Conservation (phyloP, 2,797 vertebrate genomes). For the Epinephelus awoara region DNA sequence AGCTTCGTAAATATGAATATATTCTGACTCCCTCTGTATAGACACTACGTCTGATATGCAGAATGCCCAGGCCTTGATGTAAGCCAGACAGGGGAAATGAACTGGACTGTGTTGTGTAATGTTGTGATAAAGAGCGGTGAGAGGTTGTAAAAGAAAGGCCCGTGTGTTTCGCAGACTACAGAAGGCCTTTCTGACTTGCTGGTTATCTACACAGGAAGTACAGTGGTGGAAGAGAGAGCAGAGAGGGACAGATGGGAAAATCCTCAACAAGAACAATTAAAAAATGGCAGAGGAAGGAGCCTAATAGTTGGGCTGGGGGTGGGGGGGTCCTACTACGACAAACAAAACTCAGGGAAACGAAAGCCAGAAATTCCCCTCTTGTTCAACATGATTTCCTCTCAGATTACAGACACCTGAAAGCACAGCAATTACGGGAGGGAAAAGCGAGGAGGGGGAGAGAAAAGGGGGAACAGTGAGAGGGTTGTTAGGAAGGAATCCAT, state of each 20-base stretch:
- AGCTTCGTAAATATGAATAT: no score
- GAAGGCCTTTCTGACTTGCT: slow-evolving; percentile 19
- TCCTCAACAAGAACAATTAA: not conserved
- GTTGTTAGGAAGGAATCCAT: slow-evolving; percentile 76
- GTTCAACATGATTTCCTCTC: slow-evolving; percentile 44
- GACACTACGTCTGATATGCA: slow-evolving; percentile 4
- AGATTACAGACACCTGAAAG: slow-evolving; percentile 56
- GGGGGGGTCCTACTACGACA: slow-evolving; percentile 19
- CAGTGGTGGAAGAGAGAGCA: slow-evolving; percentile 2
- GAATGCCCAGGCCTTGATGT: not conserved
- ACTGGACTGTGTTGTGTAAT: slow-evolving; percentile 21
- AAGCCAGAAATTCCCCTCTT: slow-evolving; percentile 33
- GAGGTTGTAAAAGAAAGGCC: slow-evolving; percentile 29
- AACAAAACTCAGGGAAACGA: slow-evolving; percentile 39
- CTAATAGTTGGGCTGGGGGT: not conserved
- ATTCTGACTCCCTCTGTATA: not conserved
- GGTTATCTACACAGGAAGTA: slow-evolving; percentile 35
- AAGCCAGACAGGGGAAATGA: slow-evolving; percentile 20
- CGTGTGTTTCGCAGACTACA: slow-evolving; percentile 1
- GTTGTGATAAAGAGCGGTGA: slow-evolving; percentile 33
- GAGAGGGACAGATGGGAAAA: slow-evolving; percentile 8
- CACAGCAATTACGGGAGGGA: slow-evolving; percentile 16
- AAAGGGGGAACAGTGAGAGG: slow-evolving; percentile 60
- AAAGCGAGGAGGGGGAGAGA: slow-evolving; percentile 7
- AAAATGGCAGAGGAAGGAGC: slow-evolving; percentile 27